Base-by-base conservation (phyloP, 2,113 vertebrate genomes). In the Procapra przewalskii region DNA sequence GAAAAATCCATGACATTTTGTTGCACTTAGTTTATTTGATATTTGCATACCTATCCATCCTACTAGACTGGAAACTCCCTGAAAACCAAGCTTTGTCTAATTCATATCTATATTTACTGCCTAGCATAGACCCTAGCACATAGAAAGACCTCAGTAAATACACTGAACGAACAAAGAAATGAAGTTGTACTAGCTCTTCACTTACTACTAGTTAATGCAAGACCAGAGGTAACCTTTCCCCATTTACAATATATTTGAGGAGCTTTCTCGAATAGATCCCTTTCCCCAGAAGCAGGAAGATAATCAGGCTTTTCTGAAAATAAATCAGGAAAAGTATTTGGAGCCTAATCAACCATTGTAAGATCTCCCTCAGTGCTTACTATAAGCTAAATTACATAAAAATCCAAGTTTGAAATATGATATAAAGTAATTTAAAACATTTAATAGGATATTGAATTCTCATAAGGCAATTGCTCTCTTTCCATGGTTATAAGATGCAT, bases 381-480 rank as follows among this genome's bases (percentile, higher is more conserved):
- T 81, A 90, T 27, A 96, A 87, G 91, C 11, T 81, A 52, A 97
- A 88, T 93, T 90, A 79, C 31, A 90, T 64, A 80, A 90, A 87
- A 90, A 57, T 93, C 55, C 31, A 85, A 67, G 62, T 80, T 81
- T 92, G 62, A 91, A 93, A 88, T 54, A 64, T 77, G 95, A 93
- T 59, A 84, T 67, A 91, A 91, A 94, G 40, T 17, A 92, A 92
- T 64, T 96, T 90, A 83, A 97, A 95, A 92, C 80, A 88, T 81
- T 95, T 90, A 84, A 90, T 94, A 89, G 11, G 15, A 62, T 77
- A 59, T 19, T 59, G 27, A 96, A 71, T 15, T 89, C 62, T 95
- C 83, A 57, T 79, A 87, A 48, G 4, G 2, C 71, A 67, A 77
- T 21, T 86, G 21, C 52, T 89, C 14, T 88, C 36, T 55, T 92